These are phyloP conservation scores for Stenurella melanura DNA, from an alignment of 2,888 invertebrate species.

Conservation along the genomic window DNA sequence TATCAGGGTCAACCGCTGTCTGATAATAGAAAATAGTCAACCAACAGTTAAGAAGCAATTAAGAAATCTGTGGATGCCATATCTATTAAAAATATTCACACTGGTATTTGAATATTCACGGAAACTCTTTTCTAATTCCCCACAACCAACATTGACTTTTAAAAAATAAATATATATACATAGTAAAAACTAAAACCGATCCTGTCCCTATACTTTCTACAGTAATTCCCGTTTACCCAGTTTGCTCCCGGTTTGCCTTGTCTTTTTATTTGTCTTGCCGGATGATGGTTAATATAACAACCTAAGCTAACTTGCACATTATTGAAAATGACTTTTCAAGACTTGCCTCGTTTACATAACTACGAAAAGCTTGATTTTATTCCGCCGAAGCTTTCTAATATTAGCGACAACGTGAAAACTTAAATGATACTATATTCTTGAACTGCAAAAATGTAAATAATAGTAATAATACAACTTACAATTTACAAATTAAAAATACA, in stretches of 20 bases:
- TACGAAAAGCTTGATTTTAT: conserved; percentile 11
- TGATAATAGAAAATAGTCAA: no score
- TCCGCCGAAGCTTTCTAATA: neutral
- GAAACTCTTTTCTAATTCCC: no score
- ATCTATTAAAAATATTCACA: no score
- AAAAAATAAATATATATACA: neutral
- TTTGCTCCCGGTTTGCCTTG: conserved; percentile 1
- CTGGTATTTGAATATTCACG: no score
- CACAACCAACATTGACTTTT: neutral
- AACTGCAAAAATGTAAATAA: neutral
- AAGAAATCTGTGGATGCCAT: no score
- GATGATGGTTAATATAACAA: conserved; percentile 16
- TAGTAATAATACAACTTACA: no score
- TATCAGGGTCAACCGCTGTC: no score
- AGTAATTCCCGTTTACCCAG: neutral
- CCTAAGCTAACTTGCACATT: conserved; percentile 9
- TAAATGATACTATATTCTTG: neutral
- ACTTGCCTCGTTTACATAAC: conserved; percentile 9
- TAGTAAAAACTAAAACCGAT: neutral
- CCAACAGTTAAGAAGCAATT: no score
- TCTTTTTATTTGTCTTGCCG: neutral
- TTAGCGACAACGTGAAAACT: neutral
- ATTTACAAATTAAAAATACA: no score
- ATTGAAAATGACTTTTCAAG: conserved; percentile 4
- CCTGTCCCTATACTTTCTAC: neutral